These are phyloP conservation scores for Diorhabda sublineata DNA, from an alignment of 1,140 invertebrate genomes.

Conservation along the genomic window DNA sequence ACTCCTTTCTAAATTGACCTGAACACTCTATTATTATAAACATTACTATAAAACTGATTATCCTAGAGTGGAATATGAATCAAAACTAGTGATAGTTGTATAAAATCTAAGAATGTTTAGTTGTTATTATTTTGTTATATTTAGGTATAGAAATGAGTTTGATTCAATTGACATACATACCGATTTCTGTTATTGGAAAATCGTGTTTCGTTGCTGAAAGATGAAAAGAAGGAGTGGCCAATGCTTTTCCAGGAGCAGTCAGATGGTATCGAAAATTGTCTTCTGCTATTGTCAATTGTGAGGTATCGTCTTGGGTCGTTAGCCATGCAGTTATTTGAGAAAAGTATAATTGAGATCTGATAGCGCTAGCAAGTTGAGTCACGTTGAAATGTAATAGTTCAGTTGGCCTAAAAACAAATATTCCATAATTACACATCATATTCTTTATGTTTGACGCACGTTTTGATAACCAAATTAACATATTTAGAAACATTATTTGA, in stretches of 20 bases:
- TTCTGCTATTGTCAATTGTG: slow-evolving; percentile 18
- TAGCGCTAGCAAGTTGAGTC: slow-evolving; percentile 82
- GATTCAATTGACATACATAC: slow-evolving; percentile 30
- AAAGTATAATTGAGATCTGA: slow-evolving; percentile 93
- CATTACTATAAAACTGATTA: no score
- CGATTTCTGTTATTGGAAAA: slow-evolving; percentile 76
- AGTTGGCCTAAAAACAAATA: slow-evolving; percentile 17
- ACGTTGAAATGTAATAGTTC: slow-evolving; percentile 51
- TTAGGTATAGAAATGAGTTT: no score
- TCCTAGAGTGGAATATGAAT: no score
- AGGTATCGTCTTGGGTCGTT: slow-evolving; percentile 41
- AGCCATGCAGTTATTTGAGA: slow-evolving; percentile 90
- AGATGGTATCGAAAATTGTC: slow-evolving; percentile 57
- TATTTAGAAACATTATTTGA: no score
- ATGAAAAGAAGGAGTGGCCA: slow-evolving; percentile 58
- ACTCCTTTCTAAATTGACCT: no score
- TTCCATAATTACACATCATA: no score
- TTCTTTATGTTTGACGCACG: no score
- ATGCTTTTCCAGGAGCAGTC: slow-evolving; percentile 52
- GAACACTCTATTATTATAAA: no score
- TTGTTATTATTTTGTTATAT: no score
- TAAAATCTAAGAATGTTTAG: no score
- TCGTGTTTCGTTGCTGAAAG: slow-evolving; percentile 71
- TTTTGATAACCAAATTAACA: no score
- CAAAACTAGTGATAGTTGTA: no score